Base-by-base conservation (phyloP, 2,888 invertebrate genomes). In the Macroteleia sp. region DNA sequence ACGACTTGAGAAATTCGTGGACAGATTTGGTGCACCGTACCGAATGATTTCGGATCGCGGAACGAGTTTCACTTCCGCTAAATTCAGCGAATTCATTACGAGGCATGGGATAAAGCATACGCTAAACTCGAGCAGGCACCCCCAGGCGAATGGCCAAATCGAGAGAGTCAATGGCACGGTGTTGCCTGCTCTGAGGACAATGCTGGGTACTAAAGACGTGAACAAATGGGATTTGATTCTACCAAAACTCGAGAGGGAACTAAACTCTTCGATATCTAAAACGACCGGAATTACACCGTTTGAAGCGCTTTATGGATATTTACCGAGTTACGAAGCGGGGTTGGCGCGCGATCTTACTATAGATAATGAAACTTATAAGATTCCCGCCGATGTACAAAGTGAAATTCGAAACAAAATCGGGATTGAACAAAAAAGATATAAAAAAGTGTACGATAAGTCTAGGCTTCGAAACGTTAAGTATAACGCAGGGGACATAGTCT, bases 41-140 rank as follows among this genome's bases (percentile, higher is more conserved):
- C 54, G 69, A 28, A 78, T 83, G 5, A 75, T 86, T 1, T 74
- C 62, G 28, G 86, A 86, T 48, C 66, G 82, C 6, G 79, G 81
- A 3, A 83, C 71, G 4, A 10, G 28, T 12, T 82, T 81, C 19
- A 82, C 79, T 1, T 79, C 81, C 25, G 25, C 4, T 6, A 25
- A 25, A 25, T 25, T 25, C 6, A 25, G 3, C 25, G 34, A 14
- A 2, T 34, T 34, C 6, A 14, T 34, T 14, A 3, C 2, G 14
- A 34, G 6, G 14, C 34, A 34, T 6, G 81, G 82, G 1, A 79
- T 81, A 1, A 57, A 52, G 16, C 70, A 77, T 16, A 64, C 57
- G 0, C 19, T 80, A 1, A 81, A 81, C 61, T 79, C 78, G 0
- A 62, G 77, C 8, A 14, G 81, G 17, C 81, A 82, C 32, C 79